These are phyloP conservation scores for Scylla paramamosain DNA, from an alignment of 1,140 invertebrate genomes.

Conservation along the genomic window DNA sequence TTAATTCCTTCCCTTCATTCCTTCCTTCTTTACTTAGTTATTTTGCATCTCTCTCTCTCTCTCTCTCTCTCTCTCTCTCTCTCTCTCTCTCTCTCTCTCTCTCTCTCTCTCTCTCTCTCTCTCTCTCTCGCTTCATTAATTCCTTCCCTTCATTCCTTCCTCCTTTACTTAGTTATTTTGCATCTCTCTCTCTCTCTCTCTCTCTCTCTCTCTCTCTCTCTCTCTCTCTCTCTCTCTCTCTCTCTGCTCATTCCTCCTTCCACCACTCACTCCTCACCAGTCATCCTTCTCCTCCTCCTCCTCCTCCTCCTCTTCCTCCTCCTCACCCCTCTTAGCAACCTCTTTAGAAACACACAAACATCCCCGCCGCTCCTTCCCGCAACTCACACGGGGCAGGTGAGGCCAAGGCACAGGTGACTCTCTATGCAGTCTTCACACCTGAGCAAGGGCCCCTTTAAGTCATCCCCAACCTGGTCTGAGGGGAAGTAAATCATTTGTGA, in stretches of 20 bases:
- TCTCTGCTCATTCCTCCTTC: background rate
- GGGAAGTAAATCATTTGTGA: background rate
- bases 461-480: background rate
- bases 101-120: too few species aligned
- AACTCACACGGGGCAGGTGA: too few species aligned
- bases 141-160: background rate
- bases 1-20: background rate
- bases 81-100: background rate
- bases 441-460: background rate
- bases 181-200: conserved; percentile 24
- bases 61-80: background rate
- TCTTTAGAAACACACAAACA: background rate
- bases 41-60: background rate
- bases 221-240: background rate
- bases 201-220: conserved; percentile 1
- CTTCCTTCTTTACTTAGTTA: too few species aligned
- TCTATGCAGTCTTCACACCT: background rate
- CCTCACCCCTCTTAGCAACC: background rate
- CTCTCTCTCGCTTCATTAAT: too few species aligned
- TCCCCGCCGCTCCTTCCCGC: background rate
- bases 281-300: background rate
- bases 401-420: too few species aligned
- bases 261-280: background rate
- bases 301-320: background rate
- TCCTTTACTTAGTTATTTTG: too few species aligned